Evolutionary conservation across 2,113 vertebrate species (phyloP), one percentile per base, ranked within the genome.

Genomic region (Megaleporinus macrocephalus): DNA sequence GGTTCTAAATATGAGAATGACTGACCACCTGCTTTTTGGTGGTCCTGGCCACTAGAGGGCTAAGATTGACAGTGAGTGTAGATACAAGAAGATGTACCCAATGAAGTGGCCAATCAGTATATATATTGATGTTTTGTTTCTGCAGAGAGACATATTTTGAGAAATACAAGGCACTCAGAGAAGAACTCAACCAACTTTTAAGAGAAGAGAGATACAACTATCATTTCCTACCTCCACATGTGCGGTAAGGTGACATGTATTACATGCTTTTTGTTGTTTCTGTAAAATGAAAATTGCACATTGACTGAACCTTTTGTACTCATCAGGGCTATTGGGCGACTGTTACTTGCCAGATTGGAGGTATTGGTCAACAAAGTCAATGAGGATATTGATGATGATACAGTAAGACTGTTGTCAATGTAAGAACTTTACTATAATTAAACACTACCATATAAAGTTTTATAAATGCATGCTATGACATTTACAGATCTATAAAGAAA

Each of bases 151-250:
- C 4, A 20, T 26, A 27, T 68, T n/a, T 11, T 27, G 79, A 68
- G 27, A 36, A 57, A 57, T 75, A 47, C 61, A 47, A 74, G 36
- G 15, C 26, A 41, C 44, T 81, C 65, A 36, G 30, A 41, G 15
- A 57, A 66, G 30, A 41, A 57, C 36, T 41, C 22, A 70, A 70
- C 41, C 24, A 0, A 24, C 11, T 70, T 70, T 33, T 44, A 24
- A 24, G 14, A 5, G 36, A 70, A 44, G 66, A 70, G 22, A 70
- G 41, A 24, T 0, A 24, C 0, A 70, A 70, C 14, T 3, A 2
- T 44, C 20, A 70, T 13, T 0, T n/a, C n/a, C 11, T 70, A 5
- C 36, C 14, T 70, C 66, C 36, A 44, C 66, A 70, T 24, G 4
- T 70, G 2, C 33, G 33, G 66, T 70, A 70, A 70, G 66, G 0